Evolutionary conservation across 1,140 invertebrate genomes (phyloP).

Genomic region (Drosophila busckii): DNA sequence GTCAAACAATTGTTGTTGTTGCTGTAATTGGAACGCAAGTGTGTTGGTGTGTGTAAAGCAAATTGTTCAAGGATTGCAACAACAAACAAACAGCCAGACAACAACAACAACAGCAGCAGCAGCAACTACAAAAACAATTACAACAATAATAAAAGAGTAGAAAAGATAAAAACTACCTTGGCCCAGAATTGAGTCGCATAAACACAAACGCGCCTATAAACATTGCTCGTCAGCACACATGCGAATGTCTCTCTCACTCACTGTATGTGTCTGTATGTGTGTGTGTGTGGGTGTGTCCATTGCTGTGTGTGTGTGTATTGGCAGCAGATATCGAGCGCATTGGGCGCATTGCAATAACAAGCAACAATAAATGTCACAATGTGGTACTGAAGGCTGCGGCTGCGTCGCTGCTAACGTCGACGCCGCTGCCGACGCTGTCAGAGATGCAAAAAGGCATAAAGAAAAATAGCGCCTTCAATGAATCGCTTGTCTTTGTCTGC

Average conservation of each 20-base stretch:
- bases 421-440: conserved; percentile 1
- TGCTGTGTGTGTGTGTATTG: conserved; percentile 24
- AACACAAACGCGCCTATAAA: conserved; percentile 60
- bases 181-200: conserved; percentile 70
- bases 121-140: conserved; percentile 17
- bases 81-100: conserved; percentile 44
- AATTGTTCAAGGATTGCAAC: conserved; percentile 67
- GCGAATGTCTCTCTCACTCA: not conserved
- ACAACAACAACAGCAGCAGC: conserved; percentile 26
- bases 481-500: conserved; percentile 9
- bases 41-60: conserved; percentile 16
- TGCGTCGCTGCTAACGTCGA: conserved; percentile 1
- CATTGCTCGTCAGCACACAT: conserved; percentile 5
- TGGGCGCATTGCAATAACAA: conserved; percentile 51
- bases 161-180: conserved; percentile 76
- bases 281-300: conserved; percentile 30
- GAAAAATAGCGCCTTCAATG: conserved; percentile 22
- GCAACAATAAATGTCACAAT: conserved; percentile 54
- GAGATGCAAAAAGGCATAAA: conserved; percentile 6
- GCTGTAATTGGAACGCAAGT: conserved; percentile 27
- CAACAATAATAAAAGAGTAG: conserved; percentile 52
- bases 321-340: conserved; percentile 57
- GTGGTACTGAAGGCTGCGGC: conserved; percentile 6
- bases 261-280: conserved; percentile 17
- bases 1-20: conserved; percentile 35